Conservation (phyloP, 2,888 invertebrate genomes). For the Schizotus pectinicornis region DNA sequence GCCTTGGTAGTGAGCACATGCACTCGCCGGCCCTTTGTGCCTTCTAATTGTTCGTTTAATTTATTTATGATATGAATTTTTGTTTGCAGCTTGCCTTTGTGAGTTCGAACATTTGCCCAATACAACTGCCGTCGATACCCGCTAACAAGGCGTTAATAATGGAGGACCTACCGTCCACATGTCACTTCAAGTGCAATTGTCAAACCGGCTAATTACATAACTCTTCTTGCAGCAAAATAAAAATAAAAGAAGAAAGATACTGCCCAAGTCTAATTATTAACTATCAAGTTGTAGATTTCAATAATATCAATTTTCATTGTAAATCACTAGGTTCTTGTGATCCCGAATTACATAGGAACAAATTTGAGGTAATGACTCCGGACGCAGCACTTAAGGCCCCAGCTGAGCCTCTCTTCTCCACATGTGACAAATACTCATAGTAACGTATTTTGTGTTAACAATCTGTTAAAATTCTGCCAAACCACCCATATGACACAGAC, state of each 20-base stretch:
- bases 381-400: background rate
- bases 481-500: slow-evolving; percentile 49
- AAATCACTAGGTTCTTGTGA: too few relatives aligned
- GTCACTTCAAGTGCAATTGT: too few relatives aligned
- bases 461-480: slow-evolving; percentile 52
- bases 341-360: too few relatives aligned
- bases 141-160: slow-evolving; percentile 11
- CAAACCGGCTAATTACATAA: too few relatives aligned
- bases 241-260: too few relatives aligned
- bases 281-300: too few relatives aligned
- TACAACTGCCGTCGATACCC: slow-evolving; percentile 8
- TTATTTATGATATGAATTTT: slow-evolving; percentile 57
- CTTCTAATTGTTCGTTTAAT: slow-evolving; percentile 58
- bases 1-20: slow-evolving; percentile 50
- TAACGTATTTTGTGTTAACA: slow-evolving; percentile 51
- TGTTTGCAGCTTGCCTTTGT: slow-evolving; percentile 49
- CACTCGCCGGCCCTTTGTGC: slow-evolving; percentile 51
- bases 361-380: background rate
- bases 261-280: too few relatives aligned
- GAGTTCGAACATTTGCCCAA: slow-evolving; percentile 8
- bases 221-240: too few relatives aligned
- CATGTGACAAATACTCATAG: slow-evolving; percentile 46
- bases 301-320: too few relatives aligned
- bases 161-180: background rate
- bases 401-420: slow-evolving; percentile 22